Base-by-base conservation (phyloP, 2,113 vertebrate genomes). In the Hydropotes inermis region DNA sequence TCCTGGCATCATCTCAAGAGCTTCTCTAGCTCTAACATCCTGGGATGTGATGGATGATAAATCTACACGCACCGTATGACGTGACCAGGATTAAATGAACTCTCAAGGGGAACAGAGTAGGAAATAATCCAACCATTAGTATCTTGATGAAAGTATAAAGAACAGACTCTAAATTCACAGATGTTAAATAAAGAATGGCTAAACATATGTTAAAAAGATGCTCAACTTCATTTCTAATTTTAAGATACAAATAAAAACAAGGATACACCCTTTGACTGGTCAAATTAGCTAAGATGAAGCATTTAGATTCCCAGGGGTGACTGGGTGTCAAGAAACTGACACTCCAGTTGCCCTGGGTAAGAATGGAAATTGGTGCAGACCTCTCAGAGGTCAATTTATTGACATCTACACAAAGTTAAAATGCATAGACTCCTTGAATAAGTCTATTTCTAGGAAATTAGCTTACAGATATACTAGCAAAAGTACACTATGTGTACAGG, bases 231-330 rank as follows among this genome's bases (percentile, higher is more conserved):
- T 25, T 45, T 36, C 19, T 45, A 45, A 58, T n/a, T 85, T 96
- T 47, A 52, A 91, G 82, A 70, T 60, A 81, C 57, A 87, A 87
- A 92, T 83, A 54, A 78, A 95, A 83, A 54, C 11, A 97, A 25
- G 6, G 27, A 23, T 21, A 70, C 23, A 47, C 25, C 50, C 21
- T 88, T 74, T 27, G 14, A 25, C 16, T 1, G 1, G 9, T 16
- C 47, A 70, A 19, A 39, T 70, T 16, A 93, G 45, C 12, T 55
- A 76, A 52, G 45, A 45, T 33, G 13, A 19, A 36, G 85, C 13
- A n/a, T 10, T 33, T 85, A 47, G 39, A 30, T 30, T 50, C 17
- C 36, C 52, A 23, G 33, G 13, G 12, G 45, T n/a, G 61, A 78
- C 2, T 6, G 57, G 43, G 8, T 21, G 15, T 23, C 3, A 15